Conservation (phyloP, 2,888 invertebrate species). For the Nomada fabriciana region DNA sequence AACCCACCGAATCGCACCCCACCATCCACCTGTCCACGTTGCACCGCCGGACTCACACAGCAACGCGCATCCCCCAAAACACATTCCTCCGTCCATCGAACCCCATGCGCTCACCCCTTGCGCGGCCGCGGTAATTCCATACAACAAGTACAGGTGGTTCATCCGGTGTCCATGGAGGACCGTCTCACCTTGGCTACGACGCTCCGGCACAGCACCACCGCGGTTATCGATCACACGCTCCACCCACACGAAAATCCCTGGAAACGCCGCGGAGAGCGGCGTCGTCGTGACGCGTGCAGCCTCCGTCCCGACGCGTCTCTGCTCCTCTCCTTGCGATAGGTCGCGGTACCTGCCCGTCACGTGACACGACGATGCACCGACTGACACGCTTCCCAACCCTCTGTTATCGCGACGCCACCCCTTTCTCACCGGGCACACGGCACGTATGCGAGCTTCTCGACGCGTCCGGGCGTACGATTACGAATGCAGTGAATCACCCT, state of each 20-base stretch:
- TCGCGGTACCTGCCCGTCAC: constrained; percentile 38
- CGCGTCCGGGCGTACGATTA: background rate
- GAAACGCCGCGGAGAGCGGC: constrained; percentile 6
- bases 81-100: background rate
- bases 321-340: constrained; percentile 22
- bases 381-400: constrained; percentile 22
- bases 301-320: background rate
- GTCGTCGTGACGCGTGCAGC: constrained; percentile 1
- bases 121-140: background rate
- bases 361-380: constrained; percentile 40
- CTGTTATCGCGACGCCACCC: too few relatives aligned
- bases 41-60: background rate
- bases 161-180: background rate
- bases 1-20: background rate
- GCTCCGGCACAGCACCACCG: background rate
- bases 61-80: constrained; percentile 50
- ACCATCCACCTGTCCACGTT: background rate
- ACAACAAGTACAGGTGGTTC: constrained; percentile 14
- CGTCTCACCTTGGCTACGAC: constrained; percentile 29
- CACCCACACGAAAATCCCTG: constrained; percentile 32
- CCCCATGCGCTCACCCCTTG: constrained; percentile 38
- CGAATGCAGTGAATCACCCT: background rate
- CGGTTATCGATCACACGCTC: constrained; percentile 39
- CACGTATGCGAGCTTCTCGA: background rate
- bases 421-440: background rate